Evolutionary conservation across 2,888 invertebrate species (phyloP), one percentile per base, ranked within the genome.

Genomic region (Limenitis camilla): DNA sequence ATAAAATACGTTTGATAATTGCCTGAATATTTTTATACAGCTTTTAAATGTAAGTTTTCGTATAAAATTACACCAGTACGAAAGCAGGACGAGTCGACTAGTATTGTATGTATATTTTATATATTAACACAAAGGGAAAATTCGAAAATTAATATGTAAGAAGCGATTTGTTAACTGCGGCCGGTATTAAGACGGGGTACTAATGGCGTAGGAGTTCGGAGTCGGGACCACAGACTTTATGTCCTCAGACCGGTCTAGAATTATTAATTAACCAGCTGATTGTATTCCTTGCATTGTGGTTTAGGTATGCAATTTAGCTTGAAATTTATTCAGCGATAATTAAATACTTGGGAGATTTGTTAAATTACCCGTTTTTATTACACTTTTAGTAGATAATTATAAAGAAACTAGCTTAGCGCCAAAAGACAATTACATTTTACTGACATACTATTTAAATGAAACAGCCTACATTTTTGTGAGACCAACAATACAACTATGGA

Each of bases 211-310:
- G 74, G 63, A 67, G 64, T 60, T 19, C 19, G 63, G 69, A 68
- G 60, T 63, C 58, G 58, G 52, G 60, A 74, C 82, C 82, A 77
- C 83, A 82, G 82, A 78, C 82, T 83, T 82, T 81, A 81, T 74
- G 80, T 79, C 78, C 78, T 75, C 71, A 72, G 83, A 80, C 76
- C 69, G 65, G 76, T 82, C 81, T 80, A 81, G 84, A 85, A 85
- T 85, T 85, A 84, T 81, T 84, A 84, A 84, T 83, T 83, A 80
- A 81, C 78, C 68, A 71, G 78, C 84, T 81, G 78, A 83, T 83
- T 81, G 78, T 80, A 80, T 82, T 83, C 80, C 74, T 76, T 64
- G 64, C 65, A 71, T 69, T 74, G 78, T 68, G 77, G 74, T 72
- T 65, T 64, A 67, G n/a, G 32, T 29, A 11, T 45, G 35, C 9